Base-by-base conservation (phyloP, 2,797 vertebrate genomes). In the Anguilla obscura region DNA sequence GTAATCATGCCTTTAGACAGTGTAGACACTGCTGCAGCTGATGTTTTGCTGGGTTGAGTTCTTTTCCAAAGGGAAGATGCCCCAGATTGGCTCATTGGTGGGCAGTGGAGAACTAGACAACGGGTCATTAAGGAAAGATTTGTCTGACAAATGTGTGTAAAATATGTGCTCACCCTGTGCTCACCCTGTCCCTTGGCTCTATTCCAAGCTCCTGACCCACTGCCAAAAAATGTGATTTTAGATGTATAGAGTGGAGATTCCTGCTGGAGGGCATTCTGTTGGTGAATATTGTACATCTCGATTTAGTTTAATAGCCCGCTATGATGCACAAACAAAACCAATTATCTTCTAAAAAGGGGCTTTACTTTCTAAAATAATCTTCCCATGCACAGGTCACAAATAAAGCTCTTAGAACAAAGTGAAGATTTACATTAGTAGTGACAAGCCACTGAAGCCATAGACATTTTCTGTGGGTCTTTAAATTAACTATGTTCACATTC, bases 81-180 rank as follows among this genome's bases (percentile, higher is more conserved):
- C 79, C 79, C 45, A 12, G 45, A 50, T 48, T 82, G 18, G 79
- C 18, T 82, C 79, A 82, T 56, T 3, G 50, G 50, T 30, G n/a
- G 9, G 83, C 27, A 84, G 50, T 52, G 45, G 36, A 85, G 56
- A 66, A 24, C 30, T 10, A 85, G 60, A 85, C 58, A 60, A 58
- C 33, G 1, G 45, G 63, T 71, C 60, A 86, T 86, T 86, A 71
- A 69, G 40, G 10, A 71, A 71, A 50, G n/a, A 69, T 86, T 18
- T 86, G 30, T 69, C n/a, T 69, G 60, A 30, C 45, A 86, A 69
- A 69, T 66, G 16, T 45, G 50, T 60, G 60, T 50, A 12, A 36
- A 52, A 69, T 24, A 40, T 50, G 24, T 9, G 9, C 36, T 48
- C 7, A 48, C 60, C 33, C 85, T 3, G 60, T 71, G 40, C 48